Conservation (phyloP, 1,140 invertebrate genomes). For the honey bee (Apis mellifera) region DNA sequence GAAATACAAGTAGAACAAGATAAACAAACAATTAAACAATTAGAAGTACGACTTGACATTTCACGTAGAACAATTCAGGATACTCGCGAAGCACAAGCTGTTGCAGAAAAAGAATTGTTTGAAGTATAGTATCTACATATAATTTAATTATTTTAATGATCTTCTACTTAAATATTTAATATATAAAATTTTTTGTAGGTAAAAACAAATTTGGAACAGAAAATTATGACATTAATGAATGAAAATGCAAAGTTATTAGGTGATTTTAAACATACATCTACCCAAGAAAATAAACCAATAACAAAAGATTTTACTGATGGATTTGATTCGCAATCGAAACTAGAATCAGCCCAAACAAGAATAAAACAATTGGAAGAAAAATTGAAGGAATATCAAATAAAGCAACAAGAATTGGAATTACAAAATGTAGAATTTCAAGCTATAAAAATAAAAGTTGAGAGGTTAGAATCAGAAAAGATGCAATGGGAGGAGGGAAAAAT, state of each 20-base stretch:
- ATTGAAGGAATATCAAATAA: conserved; percentile 58
- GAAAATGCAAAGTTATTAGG: conserved; percentile 69
- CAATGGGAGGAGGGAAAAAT: conserved; percentile 74
- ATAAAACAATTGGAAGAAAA: conserved; percentile 72
- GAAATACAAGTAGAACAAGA: conserved; percentile 74
- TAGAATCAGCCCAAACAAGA: conserved; percentile 65
- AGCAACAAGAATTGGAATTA: conserved; percentile 72
- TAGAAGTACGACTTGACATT: conserved; percentile 75
- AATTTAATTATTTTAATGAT: background rate
- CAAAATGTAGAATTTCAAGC: conserved; percentile 73
- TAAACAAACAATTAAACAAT: conserved; percentile 75
- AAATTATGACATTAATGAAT: conserved; percentile 64
- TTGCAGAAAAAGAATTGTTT: conserved; percentile 71
- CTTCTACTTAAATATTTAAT: background rate
- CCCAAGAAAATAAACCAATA: conserved; percentile 38
- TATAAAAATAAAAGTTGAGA: conserved; percentile 71
- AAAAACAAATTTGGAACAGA: conserved; percentile 73
- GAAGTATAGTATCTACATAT: conserved; percentile 53
- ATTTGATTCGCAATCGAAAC: conserved; percentile 60
- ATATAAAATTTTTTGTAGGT: conserved; percentile 50
- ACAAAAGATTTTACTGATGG: conserved; percentile 46
- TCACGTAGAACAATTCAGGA: conserved; percentile 73
- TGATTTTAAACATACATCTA: conserved; percentile 38
- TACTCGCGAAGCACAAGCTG: conserved; percentile 61
- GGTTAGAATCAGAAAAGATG: conserved; percentile 71